Base-by-base conservation (phyloP, 1,140 invertebrate species). In the Neoseiulus cucumeris region DNA sequence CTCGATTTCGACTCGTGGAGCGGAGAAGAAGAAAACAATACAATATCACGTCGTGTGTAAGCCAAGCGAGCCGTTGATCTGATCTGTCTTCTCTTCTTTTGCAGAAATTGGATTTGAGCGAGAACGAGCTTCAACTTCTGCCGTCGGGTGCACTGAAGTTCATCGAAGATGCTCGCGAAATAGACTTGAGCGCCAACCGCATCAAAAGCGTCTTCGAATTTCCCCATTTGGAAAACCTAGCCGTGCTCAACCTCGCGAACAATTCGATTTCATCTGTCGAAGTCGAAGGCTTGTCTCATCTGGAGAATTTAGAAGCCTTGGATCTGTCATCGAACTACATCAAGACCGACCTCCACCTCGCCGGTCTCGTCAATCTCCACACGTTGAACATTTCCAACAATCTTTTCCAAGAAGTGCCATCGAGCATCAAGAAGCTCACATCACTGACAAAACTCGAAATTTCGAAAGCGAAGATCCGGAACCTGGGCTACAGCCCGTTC, bases 361-460 rank as follows among this genome's bases (percentile, higher is more conserved):
- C 69, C 79, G 82, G 86, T 64, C 80, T 85, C 2, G 79, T 82
- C 67, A 83, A 81, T 65, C 74, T 92, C 29, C 80, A 88, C 68
- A 81, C 82, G 67, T 74, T 92, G 66, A 86, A 91, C 74, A 75
- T 92, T 5, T 88, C 87, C 0, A 82, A 85, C 70, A 92, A 93
- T 75, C 88, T 88, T 71, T 82, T 93, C 18, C 78, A 79, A 6
- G 82, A 87, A 70, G 86, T 91, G 73, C 89, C 89, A 1, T 81
- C 80, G 0, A 65, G 39, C 64, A 65, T 65, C 39, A 65, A 47
- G 39, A 42, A 47, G 18, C 64, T 65, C 22, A 41, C 44, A 5
- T 47, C 39, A 5, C 64, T 47, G 12, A 44, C 22, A 42, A 25
- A 20, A 28, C 64, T 65, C n/a, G 64, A 28, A 9, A 28, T 67